Evolutionary conservation across 2,888 invertebrate species (phyloP).

Genomic region (Drosophila phalerata): DNA sequence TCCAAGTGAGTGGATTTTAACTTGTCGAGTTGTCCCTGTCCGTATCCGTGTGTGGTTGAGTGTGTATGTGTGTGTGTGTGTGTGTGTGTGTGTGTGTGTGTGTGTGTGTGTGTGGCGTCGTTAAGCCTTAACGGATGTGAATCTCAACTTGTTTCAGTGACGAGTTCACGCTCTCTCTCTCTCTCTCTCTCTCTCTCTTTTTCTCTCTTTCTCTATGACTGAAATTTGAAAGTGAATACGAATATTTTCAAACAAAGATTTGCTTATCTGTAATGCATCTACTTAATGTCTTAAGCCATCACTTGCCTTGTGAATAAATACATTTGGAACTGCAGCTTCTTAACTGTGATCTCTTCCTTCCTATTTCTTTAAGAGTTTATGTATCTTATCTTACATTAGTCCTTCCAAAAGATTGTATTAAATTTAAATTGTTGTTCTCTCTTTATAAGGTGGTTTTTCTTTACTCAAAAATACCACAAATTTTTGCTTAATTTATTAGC

Average conservation of each 20-base stretch:
- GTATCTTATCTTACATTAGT: not conserved
- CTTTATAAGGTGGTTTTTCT: too few species aligned
- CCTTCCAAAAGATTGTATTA: not conserved
- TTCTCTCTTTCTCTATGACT: conserved; percentile 1
- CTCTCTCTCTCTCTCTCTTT: not conserved
- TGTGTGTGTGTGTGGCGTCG: conserved; percentile 30
- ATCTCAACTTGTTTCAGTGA: conserved; percentile 42
- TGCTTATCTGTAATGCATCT: conserved; percentile 20
- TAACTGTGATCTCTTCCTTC: not conserved
- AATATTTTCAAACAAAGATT: conserved; percentile 25
- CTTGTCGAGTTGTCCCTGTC: conserved; percentile 9
- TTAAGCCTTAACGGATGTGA: conserved; percentile 40
- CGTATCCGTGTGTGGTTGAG: not conserved
- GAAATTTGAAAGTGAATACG: conserved; percentile 22
- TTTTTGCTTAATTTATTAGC: too few species aligned
- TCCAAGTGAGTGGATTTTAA: conserved; percentile 70
- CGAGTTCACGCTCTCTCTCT: conserved; percentile 5
- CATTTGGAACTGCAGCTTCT: not conserved
- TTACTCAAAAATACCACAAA: too few species aligned
- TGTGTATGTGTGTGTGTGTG: not conserved
- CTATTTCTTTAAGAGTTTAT: not conserved
- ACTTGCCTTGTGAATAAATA: conserved; percentile 2
- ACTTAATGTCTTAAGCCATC: conserved; percentile 18
- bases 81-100: conserved; percentile 20
- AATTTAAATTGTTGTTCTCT: not conserved